Evolutionary conservation across 2,888 invertebrate species (phyloP), one percentile per base, ranked within the genome.

Genomic region (Drosophila trichaetosa): DNA sequence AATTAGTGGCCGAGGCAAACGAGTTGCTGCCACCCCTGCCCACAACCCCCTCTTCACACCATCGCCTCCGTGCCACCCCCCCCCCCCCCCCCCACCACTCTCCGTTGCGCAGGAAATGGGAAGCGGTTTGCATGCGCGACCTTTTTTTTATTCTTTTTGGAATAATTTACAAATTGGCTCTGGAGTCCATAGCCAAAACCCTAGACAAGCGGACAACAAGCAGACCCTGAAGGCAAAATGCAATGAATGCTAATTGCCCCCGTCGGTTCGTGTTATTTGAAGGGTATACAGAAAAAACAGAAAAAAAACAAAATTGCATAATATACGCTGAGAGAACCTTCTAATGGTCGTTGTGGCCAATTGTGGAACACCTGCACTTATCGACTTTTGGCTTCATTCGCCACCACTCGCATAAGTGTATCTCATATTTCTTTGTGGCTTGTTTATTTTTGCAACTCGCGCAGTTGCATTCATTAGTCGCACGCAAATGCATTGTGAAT

Each of bases 41-140:
- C 29, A 27, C 11, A 13, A 1, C 8, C 31, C 59, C 36, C 65
- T 2, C 33, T 2, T 33, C 11, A 33, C 11, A 33, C 33, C 33
- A 33, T 11, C 33, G 10, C 31, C 18, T 10, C 48, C 13, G 1
- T 7, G 4, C 24, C 34, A 29, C n/a, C 11, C 11, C 21, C 4
- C 13, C 27, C n/a, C n/a, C n/a, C n/a, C n/a, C n/a, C n/a, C n/a
- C n/a, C n/a, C n/a, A n/a, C n/a, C n/a, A n/a, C n/a, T 4, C 27
- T 27, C 29, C 11, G 11, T 24, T 21, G 6, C 24, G 11, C 69
- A 59, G 69, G 73, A 79, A 75, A 69, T 61, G 82, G 84, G 83
- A 84, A 88, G 78, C 77, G 76, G 86, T 84, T 84, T 88, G 84
- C 84, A 84, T 82, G 89, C 74, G 67, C 89, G 85, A 86, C 89